These are phyloP conservation scores for Ptychochromis oligacanthus DNA, from an alignment of 2,113 vertebrate genomes.

Conservation along the genomic window DNA sequence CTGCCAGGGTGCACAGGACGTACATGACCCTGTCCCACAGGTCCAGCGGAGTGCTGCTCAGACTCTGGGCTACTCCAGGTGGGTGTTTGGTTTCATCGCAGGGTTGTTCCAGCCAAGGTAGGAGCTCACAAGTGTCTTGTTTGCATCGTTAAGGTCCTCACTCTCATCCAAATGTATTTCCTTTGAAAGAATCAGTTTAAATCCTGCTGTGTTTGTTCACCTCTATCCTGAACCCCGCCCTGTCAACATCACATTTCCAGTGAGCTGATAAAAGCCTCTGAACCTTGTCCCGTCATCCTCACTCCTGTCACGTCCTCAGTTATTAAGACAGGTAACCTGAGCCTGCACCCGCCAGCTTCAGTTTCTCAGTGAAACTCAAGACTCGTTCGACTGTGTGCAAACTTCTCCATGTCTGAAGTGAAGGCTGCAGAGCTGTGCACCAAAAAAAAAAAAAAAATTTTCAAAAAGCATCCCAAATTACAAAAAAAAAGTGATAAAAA, in stretches of 20 bases:
- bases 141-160: neutral
- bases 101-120: neutral
- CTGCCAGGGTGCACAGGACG: slow-evolving; percentile 70
- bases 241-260: neutral
- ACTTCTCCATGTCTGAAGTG: neutral
- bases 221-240: slow-evolving; percentile 17
- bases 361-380: slow-evolving; percentile 28
- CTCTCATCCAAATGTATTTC: neutral
- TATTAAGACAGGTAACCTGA: slow-evolving; percentile 38
- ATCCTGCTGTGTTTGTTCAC: slow-evolving; percentile 15
- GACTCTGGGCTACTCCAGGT: neutral
- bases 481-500: neutral
- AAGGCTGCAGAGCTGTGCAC: neutral
- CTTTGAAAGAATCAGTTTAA: neutral
- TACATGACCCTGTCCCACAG: slow-evolving; percentile 69
- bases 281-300: slow-evolving; percentile 46
- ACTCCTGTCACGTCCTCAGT: neutral
- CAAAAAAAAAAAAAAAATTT: neutral
- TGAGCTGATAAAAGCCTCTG: slow-evolving; percentile 49
- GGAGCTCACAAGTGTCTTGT: neutral
- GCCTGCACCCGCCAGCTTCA: neutral
- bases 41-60: neutral
- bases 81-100: slow-evolving; percentile 4
- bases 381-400: neutral
- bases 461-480: too few relatives aligned